Percentiles rank a stretch among this genome's conserved stretches.
Evolutionary conservation across 2,113 vertebrate species (phyloP).

Genomic region (Poeciliopsis occidentalis): DNA sequence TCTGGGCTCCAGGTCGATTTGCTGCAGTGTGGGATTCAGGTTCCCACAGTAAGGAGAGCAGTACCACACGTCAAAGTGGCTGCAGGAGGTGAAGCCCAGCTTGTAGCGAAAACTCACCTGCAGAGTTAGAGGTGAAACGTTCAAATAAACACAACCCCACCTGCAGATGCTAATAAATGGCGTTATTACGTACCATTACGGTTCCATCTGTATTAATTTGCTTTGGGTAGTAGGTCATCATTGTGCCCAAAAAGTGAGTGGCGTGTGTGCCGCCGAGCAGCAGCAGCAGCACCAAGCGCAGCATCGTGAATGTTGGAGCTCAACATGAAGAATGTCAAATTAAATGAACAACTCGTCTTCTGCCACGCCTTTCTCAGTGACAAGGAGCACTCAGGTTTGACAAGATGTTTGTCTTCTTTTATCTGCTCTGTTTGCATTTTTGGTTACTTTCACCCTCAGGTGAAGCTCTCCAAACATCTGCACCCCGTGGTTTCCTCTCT

Average conservation of each 20-base stretch:
- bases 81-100: not conserved
- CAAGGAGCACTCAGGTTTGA: not conserved
- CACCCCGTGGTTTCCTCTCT: too few species aligned
- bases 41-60: not conserved
- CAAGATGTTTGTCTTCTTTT: not conserved
- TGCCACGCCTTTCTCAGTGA: not conserved
- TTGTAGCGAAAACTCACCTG: not conserved
- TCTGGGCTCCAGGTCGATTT: not conserved
- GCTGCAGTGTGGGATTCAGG: not conserved
- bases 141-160: not conserved
- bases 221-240: not conserved
- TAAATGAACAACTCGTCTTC: not conserved
- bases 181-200: not conserved
- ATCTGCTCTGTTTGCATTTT: not conserved
- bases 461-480: too few species aligned
- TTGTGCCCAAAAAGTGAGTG: not conserved
- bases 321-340: not conserved
- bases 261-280: not conserved
- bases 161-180: not conserved
- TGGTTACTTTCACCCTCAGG: too few species aligned
- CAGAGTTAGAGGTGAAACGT: not conserved
- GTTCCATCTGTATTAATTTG: not conserved
- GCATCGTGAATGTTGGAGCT: not conserved
- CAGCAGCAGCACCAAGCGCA: not conserved
- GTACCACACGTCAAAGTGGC: fast-evolving